These are phyloP conservation scores for Ursus arctos DNA, from an alignment of 2,113 vertebrate species.

Conservation along the genomic window DNA sequence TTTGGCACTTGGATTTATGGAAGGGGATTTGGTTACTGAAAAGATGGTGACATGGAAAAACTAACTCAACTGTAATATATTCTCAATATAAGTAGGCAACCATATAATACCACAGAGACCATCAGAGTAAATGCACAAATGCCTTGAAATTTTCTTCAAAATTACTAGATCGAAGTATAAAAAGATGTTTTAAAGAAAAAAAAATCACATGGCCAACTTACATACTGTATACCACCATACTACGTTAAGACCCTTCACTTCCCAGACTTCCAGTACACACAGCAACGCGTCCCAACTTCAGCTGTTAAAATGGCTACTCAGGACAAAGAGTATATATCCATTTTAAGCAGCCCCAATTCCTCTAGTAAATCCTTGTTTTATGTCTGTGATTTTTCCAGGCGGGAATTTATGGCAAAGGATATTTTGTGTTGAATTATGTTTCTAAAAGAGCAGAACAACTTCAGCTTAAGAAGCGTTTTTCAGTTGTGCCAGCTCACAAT, in stretches of 20 bases:
- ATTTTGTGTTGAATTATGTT: background rate
- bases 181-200: conserved; percentile 11
- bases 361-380: background rate
- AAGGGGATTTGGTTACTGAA: conserved; percentile 20
- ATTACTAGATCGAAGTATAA: background rate
- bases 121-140: background rate
- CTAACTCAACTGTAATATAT: background rate
- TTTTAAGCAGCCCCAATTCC: background rate
- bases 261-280: background rate
- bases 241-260: background rate
- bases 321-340: background rate
- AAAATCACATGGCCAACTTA: background rate
- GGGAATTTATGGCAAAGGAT: background rate
- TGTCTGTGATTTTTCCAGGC: background rate
- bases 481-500: background rate
- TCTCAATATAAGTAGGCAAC: background rate
- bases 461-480: conserved; percentile 3
- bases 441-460: conserved; percentile 30
- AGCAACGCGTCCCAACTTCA: background rate
- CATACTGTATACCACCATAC: background rate
- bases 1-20: background rate
- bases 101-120: background rate
- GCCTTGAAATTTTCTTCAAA: conserved; percentile 6
- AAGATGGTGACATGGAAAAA: background rate
- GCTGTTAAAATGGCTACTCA: background rate